Evolutionary conservation across 2,888 invertebrate genomes (phyloP).

Genomic region (Brachyopa scutellaris): DNA sequence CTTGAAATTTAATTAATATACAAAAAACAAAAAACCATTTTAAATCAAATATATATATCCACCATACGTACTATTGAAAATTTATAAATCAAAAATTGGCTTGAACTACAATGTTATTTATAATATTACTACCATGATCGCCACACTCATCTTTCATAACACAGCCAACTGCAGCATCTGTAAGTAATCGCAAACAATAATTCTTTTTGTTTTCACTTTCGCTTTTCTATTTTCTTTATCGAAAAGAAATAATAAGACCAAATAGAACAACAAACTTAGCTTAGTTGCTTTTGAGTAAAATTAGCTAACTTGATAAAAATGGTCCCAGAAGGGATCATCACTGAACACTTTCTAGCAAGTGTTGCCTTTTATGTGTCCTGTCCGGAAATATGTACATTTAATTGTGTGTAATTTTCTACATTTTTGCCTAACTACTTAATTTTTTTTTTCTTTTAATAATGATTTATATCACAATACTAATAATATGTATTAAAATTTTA

Average conservation of each 20-base stretch:
- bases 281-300: constrained; percentile 25
- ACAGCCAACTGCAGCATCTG: constrained; percentile 75
- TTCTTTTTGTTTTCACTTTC: constrained; percentile 13
- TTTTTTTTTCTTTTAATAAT: not conserved
- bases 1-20: not conserved
- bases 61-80: constrained; percentile 14
- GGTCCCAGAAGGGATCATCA: not conserved
- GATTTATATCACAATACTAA: constrained; percentile 19
- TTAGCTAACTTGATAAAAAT: constrained; percentile 15
- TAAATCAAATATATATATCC: not conserved
- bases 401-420: constrained; percentile 11
- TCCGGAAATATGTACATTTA: constrained; percentile 23
- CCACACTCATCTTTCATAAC: constrained; percentile 65
- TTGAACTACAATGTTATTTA: constrained; percentile 43
- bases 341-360: constrained; percentile 35
- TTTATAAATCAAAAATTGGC: constrained; percentile 33
- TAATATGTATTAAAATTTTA: not conserved
- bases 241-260: constrained; percentile 8
- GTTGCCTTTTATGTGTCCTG: constrained; percentile 14
- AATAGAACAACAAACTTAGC: constrained; percentile 5
- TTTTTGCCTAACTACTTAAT: not conserved
- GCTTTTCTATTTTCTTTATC: constrained; percentile 31
- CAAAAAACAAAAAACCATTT: not conserved
- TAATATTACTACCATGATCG: constrained; percentile 58
- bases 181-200: constrained; percentile 74